phyloP scores from a whole-genome alignment of 2,797 vertebrate species.

The Babyrousa celebensis region DNA sequence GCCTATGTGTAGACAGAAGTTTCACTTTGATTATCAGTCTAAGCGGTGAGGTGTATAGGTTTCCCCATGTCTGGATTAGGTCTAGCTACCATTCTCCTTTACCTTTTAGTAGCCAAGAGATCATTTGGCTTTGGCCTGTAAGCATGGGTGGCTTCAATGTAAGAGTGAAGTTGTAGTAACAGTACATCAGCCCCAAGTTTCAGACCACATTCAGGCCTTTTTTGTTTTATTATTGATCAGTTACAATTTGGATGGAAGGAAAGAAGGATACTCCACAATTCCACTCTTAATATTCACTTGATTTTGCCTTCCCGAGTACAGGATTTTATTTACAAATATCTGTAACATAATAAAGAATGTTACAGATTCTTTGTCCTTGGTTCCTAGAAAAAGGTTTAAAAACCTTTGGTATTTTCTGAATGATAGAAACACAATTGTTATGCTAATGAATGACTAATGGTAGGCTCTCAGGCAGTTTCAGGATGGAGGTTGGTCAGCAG shows the following conservation, averaged over 20 bases:
- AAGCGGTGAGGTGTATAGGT: neutral
- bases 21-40: neutral
- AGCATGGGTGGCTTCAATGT: too few species aligned
- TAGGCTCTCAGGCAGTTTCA: neutral
- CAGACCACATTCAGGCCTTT: neutral
- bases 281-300: neutral
- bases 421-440: neutral
- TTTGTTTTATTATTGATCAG: neutral
- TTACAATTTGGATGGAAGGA: neutral
- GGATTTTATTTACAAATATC: neutral
- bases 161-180: neutral
- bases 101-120: neutral
- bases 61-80: neutral
- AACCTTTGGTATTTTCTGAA: neutral
- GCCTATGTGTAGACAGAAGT: neutral
- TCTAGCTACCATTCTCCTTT: neutral
- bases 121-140: neutral
- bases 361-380: neutral
- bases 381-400: constrained; percentile 15
- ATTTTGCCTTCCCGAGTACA: neutral
- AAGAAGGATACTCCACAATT: neutral
- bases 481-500: neutral
- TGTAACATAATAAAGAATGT: neutral
- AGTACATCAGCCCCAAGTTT: neutral
- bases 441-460: neutral